Evolutionary conservation across 2,888 invertebrate genomes (phyloP).

Genomic region (Elysia crispata): DNA sequence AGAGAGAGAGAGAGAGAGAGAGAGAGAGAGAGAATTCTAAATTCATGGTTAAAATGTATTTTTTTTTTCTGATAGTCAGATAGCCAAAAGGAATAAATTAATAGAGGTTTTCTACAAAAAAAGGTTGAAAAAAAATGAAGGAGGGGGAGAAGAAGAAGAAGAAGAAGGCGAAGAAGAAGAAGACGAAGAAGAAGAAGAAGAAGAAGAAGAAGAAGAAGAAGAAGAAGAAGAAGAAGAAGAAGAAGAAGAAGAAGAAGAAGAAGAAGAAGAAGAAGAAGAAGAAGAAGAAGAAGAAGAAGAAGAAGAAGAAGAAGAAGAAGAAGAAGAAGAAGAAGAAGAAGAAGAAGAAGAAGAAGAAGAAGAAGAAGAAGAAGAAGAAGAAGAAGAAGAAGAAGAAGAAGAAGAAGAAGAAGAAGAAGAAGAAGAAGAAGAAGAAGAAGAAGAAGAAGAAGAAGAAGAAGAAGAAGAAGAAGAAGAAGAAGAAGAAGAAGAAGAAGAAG

Average conservation of each 20-base stretch:
- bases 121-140: not conserved
- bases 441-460: constrained; percentile 28
- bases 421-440: constrained; percentile 32
- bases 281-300: constrained; percentile 21
- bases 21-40: no score
- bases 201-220: constrained; percentile 41
- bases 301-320: constrained; percentile 11
- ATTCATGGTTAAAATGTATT: no score
- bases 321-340: constrained; percentile 24
- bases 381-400: constrained; percentile 29
- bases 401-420: constrained; percentile 26
- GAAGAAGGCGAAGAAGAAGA: no score
- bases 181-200: no score
- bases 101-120: no score
- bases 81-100: no score
- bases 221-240: constrained; percentile 41
- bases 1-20: no score
- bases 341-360: constrained; percentile 19
- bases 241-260: constrained; percentile 39
- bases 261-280: constrained; percentile 34
- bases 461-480: not conserved
- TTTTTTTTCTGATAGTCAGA: no score
- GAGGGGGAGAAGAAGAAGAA: no score
- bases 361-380: constrained; percentile 39
- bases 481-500: not conserved